Base-by-base conservation (phyloP, 2,797 vertebrate genomes). In the Momotus momota region DNA sequence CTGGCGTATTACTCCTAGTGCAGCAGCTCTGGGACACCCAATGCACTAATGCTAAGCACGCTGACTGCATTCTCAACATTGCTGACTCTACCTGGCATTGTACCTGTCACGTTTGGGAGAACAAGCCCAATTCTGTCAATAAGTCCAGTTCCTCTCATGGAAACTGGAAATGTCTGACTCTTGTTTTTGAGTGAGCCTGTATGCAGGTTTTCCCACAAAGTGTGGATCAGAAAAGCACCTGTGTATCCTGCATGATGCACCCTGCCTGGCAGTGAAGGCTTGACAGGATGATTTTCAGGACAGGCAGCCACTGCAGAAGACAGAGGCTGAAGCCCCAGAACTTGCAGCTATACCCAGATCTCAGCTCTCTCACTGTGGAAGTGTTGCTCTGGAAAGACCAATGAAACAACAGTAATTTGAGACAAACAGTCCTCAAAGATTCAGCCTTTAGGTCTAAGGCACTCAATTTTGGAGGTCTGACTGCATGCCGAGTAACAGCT, bases 401-500 rank as follows among this genome's bases (percentile, higher is more conserved):
- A 54, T 12, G 29, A 72, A 72, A 3, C 5, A 74, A 29, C 3
- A 67, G 12, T 33, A 78, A 31, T 49, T 57, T 74, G 33, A 79
- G 57, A 35, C 2, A 61, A 35, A 5, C 2, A 5, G 6, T 33
- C 12, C 15, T 13, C 31, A 54, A 2, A 8, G 12, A 41, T 29
- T 86, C 1, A 0, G 1, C 29, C 51, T 78, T 81, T 71, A 71
- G 21, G 61, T 57, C 5, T 14, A 38, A 83, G 6, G 5, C 23
- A 40, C 78, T 83, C 21, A 41, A 3, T 6, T 87, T 40, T 5
- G 27, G 17, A 55, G 33, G 20, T 33, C 26, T 9, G 46, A 33
- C 8, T 27, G 5, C 10, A 49, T 35, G 18, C 9, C 2, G 1
- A 1, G 0, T 22, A 43, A 45, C 3, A 1, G 11, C 9, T 79